These are phyloP conservation scores for Symphodus melops DNA, from an alignment of 2,113 vertebrate genomes.

Conservation along the genomic window DNA sequence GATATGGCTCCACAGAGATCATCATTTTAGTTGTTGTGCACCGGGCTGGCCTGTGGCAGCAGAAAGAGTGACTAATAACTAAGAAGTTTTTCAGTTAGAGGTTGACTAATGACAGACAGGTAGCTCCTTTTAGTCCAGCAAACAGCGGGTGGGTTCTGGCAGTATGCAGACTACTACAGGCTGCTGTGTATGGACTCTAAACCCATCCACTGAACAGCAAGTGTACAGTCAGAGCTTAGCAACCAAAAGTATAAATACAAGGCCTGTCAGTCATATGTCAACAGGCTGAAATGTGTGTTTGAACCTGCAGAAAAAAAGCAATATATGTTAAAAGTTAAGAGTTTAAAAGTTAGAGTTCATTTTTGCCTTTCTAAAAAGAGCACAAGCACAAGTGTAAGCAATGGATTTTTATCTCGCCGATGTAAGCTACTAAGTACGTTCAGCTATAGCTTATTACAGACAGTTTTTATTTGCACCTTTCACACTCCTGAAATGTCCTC, in stretches of 20 bases:
- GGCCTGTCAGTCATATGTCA: background rate
- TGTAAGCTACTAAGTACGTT: background rate
- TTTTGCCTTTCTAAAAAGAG: background rate
- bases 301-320: background rate
- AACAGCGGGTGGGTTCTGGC: constrained; percentile 22
- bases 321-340: background rate
- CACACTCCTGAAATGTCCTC: too few species aligned
- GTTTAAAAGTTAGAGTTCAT: background rate
- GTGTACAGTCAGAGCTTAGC: background rate
- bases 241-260: background rate
- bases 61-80: constrained; percentile 31
- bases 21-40: constrained; percentile 23
- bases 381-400: background rate
- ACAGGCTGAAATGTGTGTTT: background rate
- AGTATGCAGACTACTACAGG: background rate
- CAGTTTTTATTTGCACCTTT: background rate
- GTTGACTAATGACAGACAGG: constrained; percentile 36
- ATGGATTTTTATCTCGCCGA: background rate
- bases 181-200: background rate
- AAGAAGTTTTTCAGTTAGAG: constrained; percentile 15
- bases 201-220: background rate
- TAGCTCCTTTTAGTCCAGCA: constrained; percentile 13
- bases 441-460: background rate
- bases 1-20: constrained; percentile 20
- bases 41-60: constrained; percentile 13